phyloP scores from a whole-genome alignment of 2,888 invertebrate genomes.

The Nemotelus pantherinus region DNA sequence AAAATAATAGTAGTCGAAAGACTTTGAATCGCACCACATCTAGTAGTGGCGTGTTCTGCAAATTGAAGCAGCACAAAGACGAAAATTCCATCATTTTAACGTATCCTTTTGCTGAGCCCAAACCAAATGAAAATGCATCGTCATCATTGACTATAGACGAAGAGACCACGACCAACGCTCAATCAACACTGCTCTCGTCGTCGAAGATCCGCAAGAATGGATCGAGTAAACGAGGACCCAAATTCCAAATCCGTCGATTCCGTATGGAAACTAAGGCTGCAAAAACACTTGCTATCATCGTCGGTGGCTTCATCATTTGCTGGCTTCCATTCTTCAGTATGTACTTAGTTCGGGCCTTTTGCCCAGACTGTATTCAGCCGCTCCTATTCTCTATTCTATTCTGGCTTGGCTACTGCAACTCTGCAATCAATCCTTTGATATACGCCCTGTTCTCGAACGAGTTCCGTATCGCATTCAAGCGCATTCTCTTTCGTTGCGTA shows the following conservation, averaged over 20 bases:
- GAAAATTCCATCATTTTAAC: conserved; percentile 14
- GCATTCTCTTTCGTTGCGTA: conserved; percentile 87
- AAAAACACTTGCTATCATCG: conserved; percentile 95
- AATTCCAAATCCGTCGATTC: conserved; percentile 89
- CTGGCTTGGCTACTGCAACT: conserved; percentile 98
- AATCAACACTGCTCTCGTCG: conserved; percentile 54
- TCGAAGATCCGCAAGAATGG: conserved; percentile 26
- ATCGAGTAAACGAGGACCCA: conserved; percentile 89
- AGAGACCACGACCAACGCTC: conserved; percentile 64
- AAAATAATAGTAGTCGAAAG: neutral
- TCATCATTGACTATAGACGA: conserved; percentile 21
- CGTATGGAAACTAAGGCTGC: conserved; percentile 97
- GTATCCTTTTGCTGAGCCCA: conserved; percentile 14
- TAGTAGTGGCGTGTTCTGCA: conserved; percentile 24
- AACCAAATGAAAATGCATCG: conserved; percentile 21
- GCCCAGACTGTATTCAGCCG: conserved; percentile 83
- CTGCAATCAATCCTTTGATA: conserved; percentile 93
- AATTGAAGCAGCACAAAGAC: conserved; percentile 32
- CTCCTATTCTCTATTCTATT: conserved; percentile 90
- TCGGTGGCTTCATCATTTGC: conserved; percentile 95
- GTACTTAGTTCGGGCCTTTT: conserved; percentile 90
- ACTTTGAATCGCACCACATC: conserved; percentile 14
- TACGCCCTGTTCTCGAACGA: conserved; percentile 95
- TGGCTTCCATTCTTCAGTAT: conserved; percentile 98
- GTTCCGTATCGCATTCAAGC: conserved; percentile 93